Conservation (phyloP, 2,888 invertebrate genomes). For the Cryptocheilus praepositus region DNA sequence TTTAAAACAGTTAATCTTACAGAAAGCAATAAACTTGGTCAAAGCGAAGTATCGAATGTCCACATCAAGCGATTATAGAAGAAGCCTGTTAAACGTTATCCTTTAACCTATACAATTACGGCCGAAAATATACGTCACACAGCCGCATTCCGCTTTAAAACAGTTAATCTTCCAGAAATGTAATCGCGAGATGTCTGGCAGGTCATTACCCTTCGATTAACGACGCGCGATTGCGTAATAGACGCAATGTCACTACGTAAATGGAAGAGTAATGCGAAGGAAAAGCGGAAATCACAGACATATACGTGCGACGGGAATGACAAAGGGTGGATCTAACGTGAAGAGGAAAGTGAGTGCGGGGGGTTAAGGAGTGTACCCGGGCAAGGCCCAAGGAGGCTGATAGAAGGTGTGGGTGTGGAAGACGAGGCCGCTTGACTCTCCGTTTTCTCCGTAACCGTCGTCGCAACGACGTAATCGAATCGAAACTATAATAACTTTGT, state of each 20-base stretch:
- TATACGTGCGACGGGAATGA: neutral
- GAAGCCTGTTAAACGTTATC: too few relatives aligned
- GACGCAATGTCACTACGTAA: neutral
- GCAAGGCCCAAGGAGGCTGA: neutral
- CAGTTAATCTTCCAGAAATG: too few relatives aligned
- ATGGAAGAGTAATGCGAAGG: neutral
- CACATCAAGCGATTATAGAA: too few relatives aligned
- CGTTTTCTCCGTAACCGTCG: conserved; percentile 39
- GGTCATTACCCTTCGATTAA: too few relatives aligned
- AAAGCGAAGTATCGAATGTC: too few relatives aligned
- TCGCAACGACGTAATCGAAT: conserved; percentile 44
- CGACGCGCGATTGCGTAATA: neutral
- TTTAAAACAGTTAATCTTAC: too few relatives aligned
- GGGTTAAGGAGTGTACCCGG: neutral
- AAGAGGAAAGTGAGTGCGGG: neutral
- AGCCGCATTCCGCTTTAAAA: too few relatives aligned
- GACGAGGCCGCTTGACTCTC: conserved; percentile 15
- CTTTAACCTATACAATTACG: too few relatives aligned
- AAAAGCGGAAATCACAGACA: conserved; percentile 3
- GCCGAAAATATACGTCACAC: too few relatives aligned
- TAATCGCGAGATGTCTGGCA: too few relatives aligned
- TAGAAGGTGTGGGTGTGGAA: neutral
- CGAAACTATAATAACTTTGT: conserved; percentile 50
- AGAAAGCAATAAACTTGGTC: too few relatives aligned
- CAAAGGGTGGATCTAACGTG: neutral